phyloP scores from a whole-genome alignment of 1,140 invertebrate species.

The Ceratina calcarata region DNA sequence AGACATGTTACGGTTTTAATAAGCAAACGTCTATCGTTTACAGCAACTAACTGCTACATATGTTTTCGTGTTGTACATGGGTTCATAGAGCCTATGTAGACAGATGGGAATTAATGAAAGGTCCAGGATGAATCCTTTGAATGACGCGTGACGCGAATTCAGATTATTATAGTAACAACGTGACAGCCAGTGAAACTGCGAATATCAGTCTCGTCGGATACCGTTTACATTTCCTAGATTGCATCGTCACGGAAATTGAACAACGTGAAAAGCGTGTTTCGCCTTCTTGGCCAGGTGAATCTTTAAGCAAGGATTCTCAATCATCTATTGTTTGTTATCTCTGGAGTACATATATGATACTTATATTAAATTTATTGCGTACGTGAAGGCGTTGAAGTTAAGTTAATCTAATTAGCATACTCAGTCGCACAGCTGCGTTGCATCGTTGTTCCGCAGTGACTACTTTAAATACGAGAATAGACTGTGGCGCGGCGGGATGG shows the following conservation, averaged over 20 bases:
- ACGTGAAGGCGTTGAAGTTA: neutral
- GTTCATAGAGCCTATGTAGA: neutral
- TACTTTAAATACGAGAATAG: neutral
- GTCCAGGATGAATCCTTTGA: neutral
- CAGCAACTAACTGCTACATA: neutral
- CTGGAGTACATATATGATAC: neutral
- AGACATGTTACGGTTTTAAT: neutral
- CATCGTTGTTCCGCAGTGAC: neutral
- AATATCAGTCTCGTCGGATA: neutral
- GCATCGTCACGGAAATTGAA: neutral
- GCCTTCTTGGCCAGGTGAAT: no score
- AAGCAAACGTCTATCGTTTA: slow-evolving; percentile 20
- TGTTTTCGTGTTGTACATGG: neutral
- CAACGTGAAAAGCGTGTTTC: neutral
- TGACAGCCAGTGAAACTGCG: neutral
- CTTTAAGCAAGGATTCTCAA: neutral
- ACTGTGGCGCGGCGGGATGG: neutral
- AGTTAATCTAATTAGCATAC: slow-evolving; percentile 5
- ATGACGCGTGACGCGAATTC: neutral
- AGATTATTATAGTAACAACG: slow-evolving; percentile 34
- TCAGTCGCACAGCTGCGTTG: neutral
- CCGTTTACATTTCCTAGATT: neutral
- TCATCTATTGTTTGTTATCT: no score
- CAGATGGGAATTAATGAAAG: slow-evolving; percentile 48
- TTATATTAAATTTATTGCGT: neutral